Percentiles rank a stretch among this genome's conserved stretches.
These are phyloP conservation scores for Sebastes matsubarae DNA, from an alignment of 2,797 vertebrate genomes.

Conservation along the genomic window DNA sequence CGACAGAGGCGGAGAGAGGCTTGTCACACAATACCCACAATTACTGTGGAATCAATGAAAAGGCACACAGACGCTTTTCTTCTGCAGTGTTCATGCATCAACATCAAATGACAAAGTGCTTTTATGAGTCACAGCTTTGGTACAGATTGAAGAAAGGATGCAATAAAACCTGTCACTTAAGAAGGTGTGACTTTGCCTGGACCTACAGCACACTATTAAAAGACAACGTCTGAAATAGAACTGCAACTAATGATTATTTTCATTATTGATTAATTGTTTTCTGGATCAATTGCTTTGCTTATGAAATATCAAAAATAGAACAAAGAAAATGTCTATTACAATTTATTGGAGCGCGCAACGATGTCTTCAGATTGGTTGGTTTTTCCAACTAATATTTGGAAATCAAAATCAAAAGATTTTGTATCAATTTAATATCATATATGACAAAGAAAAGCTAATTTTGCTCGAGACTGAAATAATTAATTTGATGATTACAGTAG, in stretches of 20 bases:
- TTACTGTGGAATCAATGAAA: background rate
- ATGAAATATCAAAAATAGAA: background rate
- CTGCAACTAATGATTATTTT: background rate
- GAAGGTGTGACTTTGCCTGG: background rate
- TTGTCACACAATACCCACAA: slow-evolving; percentile 42
- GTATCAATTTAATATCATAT: background rate
- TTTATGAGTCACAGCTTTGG: background rate
- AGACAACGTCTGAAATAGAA: background rate
- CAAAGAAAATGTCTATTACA: background rate
- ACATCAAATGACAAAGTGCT: background rate
- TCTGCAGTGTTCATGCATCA: background rate
- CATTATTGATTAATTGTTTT: background rate
- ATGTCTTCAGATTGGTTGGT: background rate
- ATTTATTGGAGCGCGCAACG: background rate
- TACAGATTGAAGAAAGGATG: background rate
- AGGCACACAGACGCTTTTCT: background rate
- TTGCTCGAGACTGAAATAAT: background rate
- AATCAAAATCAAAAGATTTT: background rate
- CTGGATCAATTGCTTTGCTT: background rate
- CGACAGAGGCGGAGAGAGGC: slow-evolving; percentile 12
- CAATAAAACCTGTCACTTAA: background rate
- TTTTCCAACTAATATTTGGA: background rate
- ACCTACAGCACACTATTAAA: background rate
- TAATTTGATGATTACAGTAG: background rate
- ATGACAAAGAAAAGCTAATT: background rate